phyloP scores from a whole-genome alignment of 2,797 vertebrate species.

The Gadopsis bispinosus region DNA sequence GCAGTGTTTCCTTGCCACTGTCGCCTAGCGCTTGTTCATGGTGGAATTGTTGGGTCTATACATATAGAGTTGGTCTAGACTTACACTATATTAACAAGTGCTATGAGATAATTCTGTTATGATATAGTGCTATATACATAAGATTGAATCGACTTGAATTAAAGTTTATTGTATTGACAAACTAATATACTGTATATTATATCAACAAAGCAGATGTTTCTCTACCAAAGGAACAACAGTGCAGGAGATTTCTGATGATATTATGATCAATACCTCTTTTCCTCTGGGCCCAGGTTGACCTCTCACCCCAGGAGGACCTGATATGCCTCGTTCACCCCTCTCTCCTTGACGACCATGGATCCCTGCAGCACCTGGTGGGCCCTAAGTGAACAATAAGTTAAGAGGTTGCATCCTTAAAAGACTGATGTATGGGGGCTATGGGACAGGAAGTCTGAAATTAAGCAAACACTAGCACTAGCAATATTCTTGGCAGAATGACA shows the following conservation, averaged over 20 bases:
- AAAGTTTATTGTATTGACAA: too few relatives aligned
- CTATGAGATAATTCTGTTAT: too few relatives aligned
- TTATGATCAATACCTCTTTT: conserved; percentile 69
- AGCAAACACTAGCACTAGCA: not conserved
- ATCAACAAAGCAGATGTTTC: too few relatives aligned
- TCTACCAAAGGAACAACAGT: too few relatives aligned
- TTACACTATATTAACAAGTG: too few relatives aligned
- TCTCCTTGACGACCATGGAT: conserved; percentile 76
- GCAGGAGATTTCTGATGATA: not conserved
- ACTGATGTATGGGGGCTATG: not conserved
- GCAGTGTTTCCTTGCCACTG: too few relatives aligned
- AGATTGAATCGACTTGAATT: too few relatives aligned
- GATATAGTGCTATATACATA: too few relatives aligned
- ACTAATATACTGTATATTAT: too few relatives aligned
- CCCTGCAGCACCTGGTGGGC: conserved; percentile 76
- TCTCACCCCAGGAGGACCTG: conserved; percentile 77
- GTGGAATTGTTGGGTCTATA: too few relatives aligned
- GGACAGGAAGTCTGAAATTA: not conserved
- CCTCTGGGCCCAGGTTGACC: conserved; percentile 79
- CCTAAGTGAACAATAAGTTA: conserved; percentile 67
- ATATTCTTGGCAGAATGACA: not conserved
- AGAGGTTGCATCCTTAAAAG: not conserved
- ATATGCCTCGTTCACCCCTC: conserved; percentile 76
- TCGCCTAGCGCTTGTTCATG: too few relatives aligned
- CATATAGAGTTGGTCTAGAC: too few relatives aligned